phyloP scores from a whole-genome alignment of 1,140 invertebrate species.

The Steinernema khuongi region DNA sequence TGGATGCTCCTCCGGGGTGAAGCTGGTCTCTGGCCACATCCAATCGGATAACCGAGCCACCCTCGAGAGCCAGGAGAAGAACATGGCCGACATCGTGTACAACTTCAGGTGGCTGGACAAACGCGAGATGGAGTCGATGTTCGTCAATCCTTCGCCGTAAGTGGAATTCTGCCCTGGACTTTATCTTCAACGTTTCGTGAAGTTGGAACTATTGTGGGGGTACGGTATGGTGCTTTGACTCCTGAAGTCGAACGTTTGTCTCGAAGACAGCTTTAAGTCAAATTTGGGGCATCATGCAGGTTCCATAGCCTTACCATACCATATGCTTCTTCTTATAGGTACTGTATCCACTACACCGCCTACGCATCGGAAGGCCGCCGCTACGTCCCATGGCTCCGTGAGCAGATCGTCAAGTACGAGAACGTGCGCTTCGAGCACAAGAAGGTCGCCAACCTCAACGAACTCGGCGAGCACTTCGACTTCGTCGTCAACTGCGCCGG shows the following conservation, averaged over 20 bases:
- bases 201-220: too few species aligned
- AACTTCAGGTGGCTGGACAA: constrained; percentile 52
- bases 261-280: too few species aligned
- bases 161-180: constrained; percentile 24
- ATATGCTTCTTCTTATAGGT: constrained; percentile 34
- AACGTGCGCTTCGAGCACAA: constrained; percentile 34
- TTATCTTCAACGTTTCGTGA: too few species aligned
- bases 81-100: constrained; percentile 46
- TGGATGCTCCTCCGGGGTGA: constrained; percentile 42
- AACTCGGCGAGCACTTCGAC: constrained; percentile 37
- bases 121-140: constrained; percentile 40
- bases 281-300: neutral
- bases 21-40: constrained; percentile 50
- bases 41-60: constrained; percentile 42
- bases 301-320: too few species aligned
- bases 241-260: too few species aligned
- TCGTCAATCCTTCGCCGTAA: constrained; percentile 37
- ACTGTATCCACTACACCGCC: constrained; percentile 53
- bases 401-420: constrained; percentile 30
- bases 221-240: too few species aligned
- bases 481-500: constrained; percentile 54
- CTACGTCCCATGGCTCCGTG: constrained; percentile 50
- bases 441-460: constrained; percentile 33
- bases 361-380: constrained; percentile 50
- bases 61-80: constrained; percentile 38